Evolutionary conservation across 2,888 invertebrate genomes (phyloP).

Genomic region (Nemotelus pantherinus): DNA sequence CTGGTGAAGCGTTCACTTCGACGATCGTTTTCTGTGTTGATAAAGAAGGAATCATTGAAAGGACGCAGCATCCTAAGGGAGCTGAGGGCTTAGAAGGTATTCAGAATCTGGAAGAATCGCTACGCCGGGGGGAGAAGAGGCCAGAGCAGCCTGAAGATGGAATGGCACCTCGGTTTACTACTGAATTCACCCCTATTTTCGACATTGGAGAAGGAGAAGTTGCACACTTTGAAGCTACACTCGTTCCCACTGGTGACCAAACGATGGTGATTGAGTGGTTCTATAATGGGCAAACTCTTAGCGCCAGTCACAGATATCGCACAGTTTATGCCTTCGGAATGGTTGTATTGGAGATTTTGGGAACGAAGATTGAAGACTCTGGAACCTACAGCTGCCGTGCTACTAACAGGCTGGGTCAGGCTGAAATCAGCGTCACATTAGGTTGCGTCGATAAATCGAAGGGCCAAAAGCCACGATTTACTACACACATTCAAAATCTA

Average conservation of each 20-base stretch:
- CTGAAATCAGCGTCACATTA: constrained; percentile 84
- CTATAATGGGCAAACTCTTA: constrained; percentile 89
- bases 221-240: constrained; percentile 96
- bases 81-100: constrained; percentile 91
- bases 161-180: constrained; percentile 87
- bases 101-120: constrained; percentile 87
- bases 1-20: constrained; percentile 91
- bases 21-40: constrained; percentile 86
- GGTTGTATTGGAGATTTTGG: constrained; percentile 95
- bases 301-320: constrained; percentile 88
- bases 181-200: constrained; percentile 82
- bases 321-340: constrained; percentile 98
- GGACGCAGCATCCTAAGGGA: constrained; percentile 95
- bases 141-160: constrained; percentile 80
- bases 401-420: constrained; percentile 88
- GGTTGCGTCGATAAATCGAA: constrained; percentile 85
- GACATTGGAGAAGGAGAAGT: constrained; percentile 94
- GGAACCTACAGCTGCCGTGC: constrained; percentile 90
- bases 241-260: constrained; percentile 93
- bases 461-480: constrained; percentile 88
- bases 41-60: constrained; percentile 84
- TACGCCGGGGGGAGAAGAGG: constrained; percentile 76
- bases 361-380: constrained; percentile 91
- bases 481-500: constrained; percentile 85
- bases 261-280: constrained; percentile 96